Conservation (phyloP, 2,113 vertebrate species). For the Paramormyrops kingsleyae region DNA sequence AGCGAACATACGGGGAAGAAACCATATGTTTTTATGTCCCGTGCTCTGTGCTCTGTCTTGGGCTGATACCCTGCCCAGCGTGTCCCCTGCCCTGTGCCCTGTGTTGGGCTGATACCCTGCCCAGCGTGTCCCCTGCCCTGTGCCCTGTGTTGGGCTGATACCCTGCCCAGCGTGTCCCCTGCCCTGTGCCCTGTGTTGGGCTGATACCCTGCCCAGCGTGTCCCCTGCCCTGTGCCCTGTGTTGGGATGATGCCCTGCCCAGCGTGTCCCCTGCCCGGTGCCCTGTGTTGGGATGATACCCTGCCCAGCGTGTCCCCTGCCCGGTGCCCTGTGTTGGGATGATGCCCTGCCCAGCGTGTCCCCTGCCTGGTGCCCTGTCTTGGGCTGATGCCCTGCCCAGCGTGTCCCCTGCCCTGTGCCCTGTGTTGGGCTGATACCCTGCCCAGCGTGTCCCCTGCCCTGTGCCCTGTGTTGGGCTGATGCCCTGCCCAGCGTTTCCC, state of each 20-base stretch:
- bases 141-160: not conserved
- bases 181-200: not conserved
- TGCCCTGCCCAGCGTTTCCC: too few species aligned
- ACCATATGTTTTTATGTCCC: not conserved
- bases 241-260: not conserved
- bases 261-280: not conserved
- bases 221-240: not conserved
- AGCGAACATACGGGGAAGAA: not conserved
- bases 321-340: not conserved
- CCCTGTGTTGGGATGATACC: not conserved
- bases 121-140: not conserved
- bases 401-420: not conserved
- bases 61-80: not conserved
- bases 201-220: not conserved
- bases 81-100: not conserved
- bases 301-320: not conserved
- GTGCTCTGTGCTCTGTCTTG: not conserved
- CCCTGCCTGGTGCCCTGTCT: too few species aligned
- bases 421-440: not conserved
- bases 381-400: not conserved
- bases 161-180: not conserved
- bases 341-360: not conserved
- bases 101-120: not conserved
- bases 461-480: not conserved
- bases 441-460: not conserved